These are phyloP conservation scores for Drosophila robusta DNA, from an alignment of 2,888 invertebrate species.

Conservation along the genomic window DNA sequence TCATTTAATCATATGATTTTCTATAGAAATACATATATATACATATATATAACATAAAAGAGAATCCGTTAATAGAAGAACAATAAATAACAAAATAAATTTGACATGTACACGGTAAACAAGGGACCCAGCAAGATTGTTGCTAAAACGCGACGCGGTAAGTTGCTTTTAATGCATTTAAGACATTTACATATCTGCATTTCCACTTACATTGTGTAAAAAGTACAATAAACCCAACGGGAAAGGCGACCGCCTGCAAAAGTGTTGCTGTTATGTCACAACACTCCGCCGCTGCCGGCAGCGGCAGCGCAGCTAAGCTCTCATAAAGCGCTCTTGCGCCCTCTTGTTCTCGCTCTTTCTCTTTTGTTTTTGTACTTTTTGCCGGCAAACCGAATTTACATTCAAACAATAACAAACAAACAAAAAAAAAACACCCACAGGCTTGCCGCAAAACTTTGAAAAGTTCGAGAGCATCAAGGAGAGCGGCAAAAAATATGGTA, in stretches of 20 bases:
- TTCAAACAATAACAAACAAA: slow-evolving; percentile 60
- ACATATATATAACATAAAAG: background rate
- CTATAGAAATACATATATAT: slow-evolving; percentile 16
- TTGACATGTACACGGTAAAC: slow-evolving; percentile 93
- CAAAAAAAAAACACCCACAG: slow-evolving; percentile 83
- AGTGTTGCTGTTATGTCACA: slow-evolving; percentile 82
- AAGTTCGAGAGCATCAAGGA: slow-evolving; percentile 91
- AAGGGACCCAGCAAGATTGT: slow-evolving; percentile 95
- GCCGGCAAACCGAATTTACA: slow-evolving; percentile 63
- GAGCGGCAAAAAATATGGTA: slow-evolving; percentile 87
- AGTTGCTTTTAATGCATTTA: slow-evolving; percentile 49
- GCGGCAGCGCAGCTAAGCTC: slow-evolving; percentile 42
- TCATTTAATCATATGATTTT: slow-evolving; percentile 58
- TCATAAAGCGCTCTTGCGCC: slow-evolving; percentile 8
- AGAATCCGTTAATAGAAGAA: background rate
- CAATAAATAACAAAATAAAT: slow-evolving; percentile 23
- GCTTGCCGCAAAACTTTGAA: slow-evolving; percentile 93
- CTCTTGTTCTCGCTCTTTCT: slow-evolving; percentile 26
- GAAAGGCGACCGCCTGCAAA: slow-evolving; percentile 40
- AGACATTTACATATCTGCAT: slow-evolving; percentile 6
- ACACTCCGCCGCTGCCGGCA: slow-evolving; percentile 45
- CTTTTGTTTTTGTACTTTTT: slow-evolving; percentile 43
- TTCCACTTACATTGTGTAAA: slow-evolving; percentile 20
- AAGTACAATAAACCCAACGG: slow-evolving; percentile 52
- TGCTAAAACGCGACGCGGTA: slow-evolving; percentile 93